These are phyloP conservation scores for Lophotis ruficrista DNA, from an alignment of 2,113 vertebrate genomes.

Conservation along the genomic window DNA sequence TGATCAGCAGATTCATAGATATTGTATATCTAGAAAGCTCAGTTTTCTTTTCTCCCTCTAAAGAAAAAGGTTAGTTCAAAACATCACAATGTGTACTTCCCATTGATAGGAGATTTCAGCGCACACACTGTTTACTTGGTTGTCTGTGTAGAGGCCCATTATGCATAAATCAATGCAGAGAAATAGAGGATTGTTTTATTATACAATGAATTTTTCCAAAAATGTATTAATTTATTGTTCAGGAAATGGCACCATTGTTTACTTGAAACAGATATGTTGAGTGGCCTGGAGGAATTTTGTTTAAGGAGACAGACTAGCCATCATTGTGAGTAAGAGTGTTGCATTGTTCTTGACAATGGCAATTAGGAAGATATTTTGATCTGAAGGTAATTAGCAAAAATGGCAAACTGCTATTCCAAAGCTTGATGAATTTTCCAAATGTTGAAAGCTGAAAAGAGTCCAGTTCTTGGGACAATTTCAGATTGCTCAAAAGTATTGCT, in stretches of 20 bases:
- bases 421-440: not conserved
- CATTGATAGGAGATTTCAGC: not conserved
- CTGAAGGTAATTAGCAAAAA: constrained; percentile 14
- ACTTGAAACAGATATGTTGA: constrained; percentile 21
- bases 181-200: constrained; percentile 16
- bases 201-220: not conserved
- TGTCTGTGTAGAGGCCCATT: not conserved
- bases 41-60: not conserved
- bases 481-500: constrained; percentile 8
- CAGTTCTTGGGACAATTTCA: not conserved
- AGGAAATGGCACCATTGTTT: constrained; percentile 33
- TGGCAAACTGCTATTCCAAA: not conserved
- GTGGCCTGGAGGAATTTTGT: not conserved
- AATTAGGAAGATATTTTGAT: constrained; percentile 4
- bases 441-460: not conserved
- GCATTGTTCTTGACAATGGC: not conserved
- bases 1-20: not conserved
- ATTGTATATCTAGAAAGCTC: not conserved
- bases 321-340: not conserved
- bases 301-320: not conserved
- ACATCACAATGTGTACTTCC: not conserved
- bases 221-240: not conserved
- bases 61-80: not conserved
- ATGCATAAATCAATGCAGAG: not conserved
- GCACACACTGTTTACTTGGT: not conserved